These are phyloP conservation scores for Pseudobourletiella spinata DNA, from an alignment of 1,140 invertebrate genomes.

Conservation along the genomic window DNA sequence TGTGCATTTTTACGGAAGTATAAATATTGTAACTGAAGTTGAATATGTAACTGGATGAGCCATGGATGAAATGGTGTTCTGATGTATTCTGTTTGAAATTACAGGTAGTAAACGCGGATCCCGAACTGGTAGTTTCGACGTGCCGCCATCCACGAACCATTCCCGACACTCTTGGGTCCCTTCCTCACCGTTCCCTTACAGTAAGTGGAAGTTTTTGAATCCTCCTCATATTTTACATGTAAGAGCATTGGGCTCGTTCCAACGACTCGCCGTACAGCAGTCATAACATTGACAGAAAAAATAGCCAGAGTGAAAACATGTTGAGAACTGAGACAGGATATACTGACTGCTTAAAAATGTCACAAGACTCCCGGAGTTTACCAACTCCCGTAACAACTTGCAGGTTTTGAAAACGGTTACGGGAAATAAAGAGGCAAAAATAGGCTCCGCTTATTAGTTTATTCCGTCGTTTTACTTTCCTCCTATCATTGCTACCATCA, in stretches of 20 bases:
- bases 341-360: background rate
- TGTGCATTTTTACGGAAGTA: too few relatives aligned
- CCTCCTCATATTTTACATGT: background rate
- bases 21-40: too few relatives aligned
- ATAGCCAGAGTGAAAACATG: background rate
- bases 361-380: background rate
- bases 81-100: background rate
- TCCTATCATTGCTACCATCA: too few relatives aligned
- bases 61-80: background rate
- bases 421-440: slow-evolving; percentile 29
- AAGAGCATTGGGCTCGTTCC: too few relatives aligned
- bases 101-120: slow-evolving; percentile 36
- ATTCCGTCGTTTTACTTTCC: slow-evolving; percentile 3
- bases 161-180: slow-evolving; percentile 35
- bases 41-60: background rate
- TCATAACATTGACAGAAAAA: background rate
- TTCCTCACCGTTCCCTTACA: slow-evolving; percentile 34
- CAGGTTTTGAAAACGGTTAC: slow-evolving; percentile 29
- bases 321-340: too few relatives aligned
- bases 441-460: slow-evolving; percentile 32
- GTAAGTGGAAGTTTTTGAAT: slow-evolving; percentile 24
- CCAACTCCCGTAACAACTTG: slow-evolving; percentile 23
- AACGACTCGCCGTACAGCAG: too few relatives aligned
- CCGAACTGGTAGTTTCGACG: slow-evolving; percentile 33
- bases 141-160: slow-evolving; percentile 30